These are phyloP conservation scores for Aramus guarauna DNA, from an alignment of 2,113 vertebrate genomes.

Conservation along the genomic window DNA sequence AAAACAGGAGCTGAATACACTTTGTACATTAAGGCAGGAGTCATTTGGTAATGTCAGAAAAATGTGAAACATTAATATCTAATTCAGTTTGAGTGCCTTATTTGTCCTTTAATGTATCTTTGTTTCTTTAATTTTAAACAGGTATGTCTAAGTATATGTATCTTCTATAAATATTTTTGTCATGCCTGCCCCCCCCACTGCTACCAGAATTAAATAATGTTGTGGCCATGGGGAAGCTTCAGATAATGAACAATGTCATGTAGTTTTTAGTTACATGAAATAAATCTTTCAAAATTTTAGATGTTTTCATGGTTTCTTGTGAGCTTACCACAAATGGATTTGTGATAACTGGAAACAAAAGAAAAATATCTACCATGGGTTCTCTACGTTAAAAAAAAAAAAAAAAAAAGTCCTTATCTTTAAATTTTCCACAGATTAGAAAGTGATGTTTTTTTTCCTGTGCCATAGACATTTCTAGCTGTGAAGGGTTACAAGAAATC, in stretches of 20 bases:
- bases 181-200: neutral
- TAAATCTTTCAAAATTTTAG: neutral
- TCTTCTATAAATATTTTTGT: neutral
- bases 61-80: neutral
- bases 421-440: neutral
- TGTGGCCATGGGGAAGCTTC: neutral
- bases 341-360: neutral
- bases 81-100: neutral
- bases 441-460: neutral
- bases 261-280: neutral
- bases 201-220: neutral
- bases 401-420: neutral
- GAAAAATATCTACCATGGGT: neutral
- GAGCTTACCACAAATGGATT: neutral
- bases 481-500: neutral
- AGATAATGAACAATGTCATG: neutral
- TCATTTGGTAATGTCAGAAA: neutral
- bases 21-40: neutral
- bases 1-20: neutral
- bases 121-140: neutral
- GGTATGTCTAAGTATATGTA: neutral
- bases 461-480: neutral
- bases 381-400: neutral
- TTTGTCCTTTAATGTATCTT: neutral
- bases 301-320: neutral